Percentiles rank a stretch among this genome's conserved stretches.
These are phyloP conservation scores for Fukomys damarensis DNA, from an alignment of 2,113 vertebrate genomes.

Conservation along the genomic window DNA sequence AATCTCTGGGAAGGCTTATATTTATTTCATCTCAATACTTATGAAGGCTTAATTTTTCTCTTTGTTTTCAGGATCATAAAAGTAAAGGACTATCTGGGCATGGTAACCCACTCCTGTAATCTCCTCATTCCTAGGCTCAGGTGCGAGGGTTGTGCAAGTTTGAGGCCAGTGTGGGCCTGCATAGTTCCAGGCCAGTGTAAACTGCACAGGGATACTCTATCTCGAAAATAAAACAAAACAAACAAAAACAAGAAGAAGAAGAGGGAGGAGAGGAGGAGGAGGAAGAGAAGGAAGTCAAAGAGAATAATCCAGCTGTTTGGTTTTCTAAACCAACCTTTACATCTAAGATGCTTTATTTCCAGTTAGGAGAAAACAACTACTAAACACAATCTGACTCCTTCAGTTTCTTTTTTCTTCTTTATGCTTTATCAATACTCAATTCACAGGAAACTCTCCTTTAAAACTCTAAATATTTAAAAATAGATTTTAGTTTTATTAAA, in stretches of 20 bases:
- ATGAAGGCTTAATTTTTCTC: neutral
- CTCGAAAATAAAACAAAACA: neutral
- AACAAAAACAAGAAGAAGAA: too few relatives aligned
- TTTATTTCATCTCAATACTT: conserved; percentile 3
- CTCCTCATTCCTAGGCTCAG: neutral
- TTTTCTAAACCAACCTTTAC: neutral
- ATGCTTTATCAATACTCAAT: neutral
- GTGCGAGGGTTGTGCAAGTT: neutral
- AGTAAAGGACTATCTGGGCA: neutral
- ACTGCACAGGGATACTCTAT: neutral
- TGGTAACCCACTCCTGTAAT: neutral
- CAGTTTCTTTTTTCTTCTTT: neutral
- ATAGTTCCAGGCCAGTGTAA: neutral
- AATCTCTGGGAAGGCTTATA: conserved; percentile 6
- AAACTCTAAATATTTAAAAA: neutral
- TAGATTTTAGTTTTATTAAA: neutral
- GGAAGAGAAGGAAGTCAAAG: neutral
- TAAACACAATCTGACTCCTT: neutral
- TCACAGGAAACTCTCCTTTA: neutral
- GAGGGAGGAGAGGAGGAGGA: too few relatives aligned
- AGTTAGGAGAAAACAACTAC: neutral
- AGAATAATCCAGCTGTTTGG: neutral
- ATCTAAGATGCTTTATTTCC: neutral
- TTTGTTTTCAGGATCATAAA: neutral
- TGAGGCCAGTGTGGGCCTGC: neutral